These are phyloP conservation scores for Mustela nigripes DNA, from an alignment of 2,113 vertebrate genomes.

Conservation along the genomic window DNA sequence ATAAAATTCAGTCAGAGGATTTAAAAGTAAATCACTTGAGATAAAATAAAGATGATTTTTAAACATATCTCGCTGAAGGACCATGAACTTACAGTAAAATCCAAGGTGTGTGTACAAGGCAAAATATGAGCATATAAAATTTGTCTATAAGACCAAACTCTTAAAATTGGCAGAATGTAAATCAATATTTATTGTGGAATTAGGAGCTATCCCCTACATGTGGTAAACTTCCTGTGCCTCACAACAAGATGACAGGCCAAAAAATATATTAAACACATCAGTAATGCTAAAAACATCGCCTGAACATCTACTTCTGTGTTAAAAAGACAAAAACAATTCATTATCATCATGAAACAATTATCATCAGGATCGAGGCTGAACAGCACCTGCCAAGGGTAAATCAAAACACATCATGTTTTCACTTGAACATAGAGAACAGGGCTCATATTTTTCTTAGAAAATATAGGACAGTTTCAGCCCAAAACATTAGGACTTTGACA, in stretches of 20 bases:
- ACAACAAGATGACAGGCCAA: neutral
- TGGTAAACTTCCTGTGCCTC: neutral
- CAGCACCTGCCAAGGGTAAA: neutral
- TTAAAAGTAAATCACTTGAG: slow-evolving; percentile 60
- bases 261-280: neutral
- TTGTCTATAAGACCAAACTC: neutral
- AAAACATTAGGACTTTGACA: neutral
- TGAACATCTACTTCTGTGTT: neutral
- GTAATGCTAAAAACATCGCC: neutral
- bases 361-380: neutral
- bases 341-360: neutral
- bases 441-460: neutral
- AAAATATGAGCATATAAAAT: neutral
- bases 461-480: neutral
- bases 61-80: slow-evolving; percentile 52
- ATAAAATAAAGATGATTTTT: slow-evolving; percentile 48
- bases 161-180: slow-evolving; percentile 32
- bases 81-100: neutral
- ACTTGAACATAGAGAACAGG: neutral
- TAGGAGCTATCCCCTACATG: neutral
- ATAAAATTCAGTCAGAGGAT: neutral
- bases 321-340: neutral
- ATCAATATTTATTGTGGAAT: slow-evolving; percentile 54
- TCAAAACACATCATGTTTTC: neutral
- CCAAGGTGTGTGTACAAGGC: neutral